Evolutionary conservation across 1,140 invertebrate species (phyloP).

Genomic region (Rhopalosiphum padi): DNA sequence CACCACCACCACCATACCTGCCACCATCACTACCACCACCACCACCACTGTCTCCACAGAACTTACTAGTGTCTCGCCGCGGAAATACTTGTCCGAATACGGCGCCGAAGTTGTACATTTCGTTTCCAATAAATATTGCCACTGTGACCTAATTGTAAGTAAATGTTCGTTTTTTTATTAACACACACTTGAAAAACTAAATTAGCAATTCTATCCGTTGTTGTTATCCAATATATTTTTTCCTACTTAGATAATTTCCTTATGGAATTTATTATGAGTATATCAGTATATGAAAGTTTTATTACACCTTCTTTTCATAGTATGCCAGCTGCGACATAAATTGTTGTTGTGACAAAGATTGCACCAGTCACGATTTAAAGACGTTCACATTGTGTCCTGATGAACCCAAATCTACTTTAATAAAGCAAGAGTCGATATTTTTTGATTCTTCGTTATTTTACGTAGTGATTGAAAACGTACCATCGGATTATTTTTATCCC

Average conservation of each 20-base stretch:
- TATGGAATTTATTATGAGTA: background rate
- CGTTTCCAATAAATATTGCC: background rate
- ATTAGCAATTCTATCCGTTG: background rate
- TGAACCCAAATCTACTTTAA: constrained; percentile 61
- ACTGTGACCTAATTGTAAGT: constrained; percentile 39
- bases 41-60: background rate
- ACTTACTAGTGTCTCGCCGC: background rate
- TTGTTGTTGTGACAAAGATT: constrained; percentile 79
- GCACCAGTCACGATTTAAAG: constrained; percentile 66
- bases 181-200: background rate
- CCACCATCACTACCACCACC: background rate
- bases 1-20: no score
- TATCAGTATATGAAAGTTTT: background rate
- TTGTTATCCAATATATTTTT: background rate
- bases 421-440: constrained; percentile 29
- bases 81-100: background rate
- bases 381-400: constrained; percentile 69
- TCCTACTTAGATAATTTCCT: background rate
- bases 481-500: constrained; percentile 36
- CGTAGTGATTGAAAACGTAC: constrained; percentile 42
- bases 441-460: constrained; percentile 47
- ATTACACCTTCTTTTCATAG: constrained; percentile 63
- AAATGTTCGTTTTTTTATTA: background rate
- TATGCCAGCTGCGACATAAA: constrained; percentile 73
- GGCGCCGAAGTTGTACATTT: background rate